A percentile compares a stretch with the other conserved stretches of the same genome.
Evolutionary conservation across 2,797 vertebrate genomes (phyloP).

Genomic region (Taenioides sp.): DNA sequence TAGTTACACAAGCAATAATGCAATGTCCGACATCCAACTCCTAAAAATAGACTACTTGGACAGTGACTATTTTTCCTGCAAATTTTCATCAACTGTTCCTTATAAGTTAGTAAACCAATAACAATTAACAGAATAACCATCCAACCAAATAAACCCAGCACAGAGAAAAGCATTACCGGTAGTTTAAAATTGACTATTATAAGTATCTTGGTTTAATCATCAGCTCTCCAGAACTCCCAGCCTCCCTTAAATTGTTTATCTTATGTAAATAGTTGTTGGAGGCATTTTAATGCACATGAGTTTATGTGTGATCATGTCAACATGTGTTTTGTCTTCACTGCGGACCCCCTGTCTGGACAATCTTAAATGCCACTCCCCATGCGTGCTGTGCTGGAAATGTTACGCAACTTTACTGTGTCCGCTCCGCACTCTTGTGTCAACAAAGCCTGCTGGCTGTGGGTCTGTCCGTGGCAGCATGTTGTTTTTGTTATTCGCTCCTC

Average conservation of each 20-base stretch:
- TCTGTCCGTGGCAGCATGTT: slow-evolving; percentile 59
- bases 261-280: background rate
- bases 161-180: too few relatives aligned
- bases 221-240: background rate
- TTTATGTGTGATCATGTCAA: slow-evolving; percentile 35
- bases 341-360: slow-evolving; percentile 27
- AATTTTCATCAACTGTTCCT: too few relatives aligned
- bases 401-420: slow-evolving; percentile 58
- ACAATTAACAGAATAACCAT: too few relatives aligned
- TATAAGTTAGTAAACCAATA: too few relatives aligned
- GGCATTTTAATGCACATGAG: background rate
- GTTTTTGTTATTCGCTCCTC: slow-evolving; percentile 55
- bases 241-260: slow-evolving; percentile 1
- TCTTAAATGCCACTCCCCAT: slow-evolving; percentile 60
- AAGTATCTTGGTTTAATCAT: background rate
- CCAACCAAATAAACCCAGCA: too few relatives aligned
- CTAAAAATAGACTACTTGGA: too few relatives aligned
- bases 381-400: slow-evolving; percentile 39
- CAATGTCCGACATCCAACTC: too few relatives aligned
- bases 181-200: too few relatives aligned
- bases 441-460: slow-evolving; percentile 61
- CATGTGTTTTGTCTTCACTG: slow-evolving; percentile 39
- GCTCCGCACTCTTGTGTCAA: slow-evolving; percentile 45
- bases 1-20: too few relatives aligned
- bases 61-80: too few relatives aligned